These are phyloP conservation scores for Pangasius krempfi DNA, from an alignment of 2,797 vertebrate genomes.

Conservation along the genomic window DNA sequence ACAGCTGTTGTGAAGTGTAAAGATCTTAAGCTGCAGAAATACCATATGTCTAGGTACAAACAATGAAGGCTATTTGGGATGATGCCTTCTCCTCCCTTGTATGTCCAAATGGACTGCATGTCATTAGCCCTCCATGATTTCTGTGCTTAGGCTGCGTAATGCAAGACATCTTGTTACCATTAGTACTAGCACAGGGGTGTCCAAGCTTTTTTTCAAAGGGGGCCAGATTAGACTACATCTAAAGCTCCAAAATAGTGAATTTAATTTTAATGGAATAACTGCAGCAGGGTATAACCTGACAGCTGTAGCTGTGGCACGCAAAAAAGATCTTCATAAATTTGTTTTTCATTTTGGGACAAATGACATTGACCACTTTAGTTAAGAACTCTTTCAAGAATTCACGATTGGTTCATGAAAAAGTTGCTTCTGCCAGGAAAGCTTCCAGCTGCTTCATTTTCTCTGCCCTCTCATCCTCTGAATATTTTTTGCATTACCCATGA, in stretches of 20 bases:
- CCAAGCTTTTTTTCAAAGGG: neutral
- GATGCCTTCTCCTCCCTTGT: neutral
- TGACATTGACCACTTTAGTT: neutral
- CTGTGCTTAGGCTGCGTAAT: neutral
- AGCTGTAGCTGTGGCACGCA: neutral
- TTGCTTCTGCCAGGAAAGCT: neutral
- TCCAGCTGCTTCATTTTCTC: neutral
- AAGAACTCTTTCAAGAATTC: neutral
- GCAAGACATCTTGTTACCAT: neutral
- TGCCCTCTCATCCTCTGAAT: neutral
- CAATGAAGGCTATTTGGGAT: neutral
- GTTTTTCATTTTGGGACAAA: neutral
- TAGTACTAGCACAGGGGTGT: neutral
- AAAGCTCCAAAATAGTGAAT: neutral
- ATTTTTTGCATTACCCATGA: neutral
- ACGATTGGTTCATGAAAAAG: neutral
- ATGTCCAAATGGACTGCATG: neutral
- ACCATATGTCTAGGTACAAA: neutral
- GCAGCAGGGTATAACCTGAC: neutral
- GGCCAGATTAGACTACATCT: neutral
- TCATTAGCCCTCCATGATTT: neutral
- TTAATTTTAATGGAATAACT: neutral
- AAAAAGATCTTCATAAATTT: neutral
- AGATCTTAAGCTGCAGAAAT: neutral
- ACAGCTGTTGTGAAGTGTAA: neutral